Evolutionary conservation across 2,113 vertebrate species (phyloP).

Genomic region (Nesoenas mayeri): DNA sequence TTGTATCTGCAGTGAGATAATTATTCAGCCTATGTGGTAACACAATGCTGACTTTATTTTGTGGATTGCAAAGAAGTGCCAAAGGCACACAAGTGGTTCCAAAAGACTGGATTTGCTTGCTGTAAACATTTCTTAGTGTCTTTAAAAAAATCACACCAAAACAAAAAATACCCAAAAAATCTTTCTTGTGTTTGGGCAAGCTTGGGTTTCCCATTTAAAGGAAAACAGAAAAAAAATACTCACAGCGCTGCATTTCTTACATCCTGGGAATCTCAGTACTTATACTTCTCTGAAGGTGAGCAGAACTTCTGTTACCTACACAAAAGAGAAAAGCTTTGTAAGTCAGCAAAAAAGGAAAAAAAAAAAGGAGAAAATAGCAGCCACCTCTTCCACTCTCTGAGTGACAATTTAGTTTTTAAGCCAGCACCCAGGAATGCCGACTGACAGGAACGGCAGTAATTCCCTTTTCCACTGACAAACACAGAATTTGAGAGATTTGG

Average conservation of each 20-base stretch:
- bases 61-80: not conserved
- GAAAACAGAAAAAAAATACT: not conserved
- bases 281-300: not conserved
- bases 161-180: not conserved
- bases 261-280: not conserved
- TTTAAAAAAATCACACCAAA: not conserved
- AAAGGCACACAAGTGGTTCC: slow-evolving; percentile 6
- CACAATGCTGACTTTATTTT: slow-evolving; percentile 43
- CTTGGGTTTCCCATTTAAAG: not conserved
- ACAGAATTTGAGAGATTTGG: not conserved
- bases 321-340: not conserved
- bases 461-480: not conserved
- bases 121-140: slow-evolving; percentile 13
- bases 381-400: not conserved
- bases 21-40: slow-evolving; percentile 41
- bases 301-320: not conserved
- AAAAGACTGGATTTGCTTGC: not conserved
- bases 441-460: slow-evolving; percentile 4
- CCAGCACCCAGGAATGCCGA: not conserved
- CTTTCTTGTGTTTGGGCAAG: not conserved
- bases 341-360: not conserved
- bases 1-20: not conserved
- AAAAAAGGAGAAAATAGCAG: not conserved
- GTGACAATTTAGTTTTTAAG: not conserved
- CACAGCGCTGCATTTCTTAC: not conserved